Percentiles rank a stretch among this genome's conserved stretches.
phyloP scores from a whole-genome alignment of 53 echinoderm and acorn worm species.

The Stichopus horrens region DNA sequence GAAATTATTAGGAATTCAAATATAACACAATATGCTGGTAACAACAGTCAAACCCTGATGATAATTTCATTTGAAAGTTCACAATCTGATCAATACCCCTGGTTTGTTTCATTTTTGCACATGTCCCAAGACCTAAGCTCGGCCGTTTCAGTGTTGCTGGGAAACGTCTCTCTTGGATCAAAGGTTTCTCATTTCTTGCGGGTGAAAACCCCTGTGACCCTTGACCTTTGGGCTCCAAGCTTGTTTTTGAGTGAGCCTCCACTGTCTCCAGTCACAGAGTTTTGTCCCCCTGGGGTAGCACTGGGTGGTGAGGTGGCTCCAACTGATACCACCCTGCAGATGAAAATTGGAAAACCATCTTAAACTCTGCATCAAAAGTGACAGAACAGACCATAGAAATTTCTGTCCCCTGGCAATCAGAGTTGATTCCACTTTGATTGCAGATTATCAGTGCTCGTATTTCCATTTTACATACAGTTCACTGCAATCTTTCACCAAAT shows the following conservation, averaged over 20 bases:
- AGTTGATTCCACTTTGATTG: too few species aligned
- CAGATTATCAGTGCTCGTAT: too few species aligned
- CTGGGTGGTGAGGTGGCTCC: constrained; percentile 58
- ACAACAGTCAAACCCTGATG: background rate
- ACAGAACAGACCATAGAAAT: too few species aligned
- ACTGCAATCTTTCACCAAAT: too few species aligned
- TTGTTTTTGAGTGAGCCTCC: constrained; percentile 71
- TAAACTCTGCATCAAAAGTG: too few species aligned
- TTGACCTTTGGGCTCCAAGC: constrained; percentile 81
- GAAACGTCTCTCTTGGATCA: background rate
- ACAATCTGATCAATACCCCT: background rate
- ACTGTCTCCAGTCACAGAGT: constrained; percentile 68
- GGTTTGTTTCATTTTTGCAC: background rate
- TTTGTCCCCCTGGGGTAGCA: constrained; percentile 26
- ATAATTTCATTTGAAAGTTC: background rate
- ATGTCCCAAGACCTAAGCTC: background rate
- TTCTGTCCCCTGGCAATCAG: too few species aligned
- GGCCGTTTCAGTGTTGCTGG: background rate
- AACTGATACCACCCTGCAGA: constrained; percentile 52
- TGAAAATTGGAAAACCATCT: background rate
- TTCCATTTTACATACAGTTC: too few species aligned
- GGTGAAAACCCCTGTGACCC: constrained; percentile 84
- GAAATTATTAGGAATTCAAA: background rate
- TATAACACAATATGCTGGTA: background rate
- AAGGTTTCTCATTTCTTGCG: constrained; percentile 65